Percentiles rank a stretch among this genome's conserved stretches.
Conservation (phyloP, 2,888 invertebrate species). For the Thecophora atra region DNA sequence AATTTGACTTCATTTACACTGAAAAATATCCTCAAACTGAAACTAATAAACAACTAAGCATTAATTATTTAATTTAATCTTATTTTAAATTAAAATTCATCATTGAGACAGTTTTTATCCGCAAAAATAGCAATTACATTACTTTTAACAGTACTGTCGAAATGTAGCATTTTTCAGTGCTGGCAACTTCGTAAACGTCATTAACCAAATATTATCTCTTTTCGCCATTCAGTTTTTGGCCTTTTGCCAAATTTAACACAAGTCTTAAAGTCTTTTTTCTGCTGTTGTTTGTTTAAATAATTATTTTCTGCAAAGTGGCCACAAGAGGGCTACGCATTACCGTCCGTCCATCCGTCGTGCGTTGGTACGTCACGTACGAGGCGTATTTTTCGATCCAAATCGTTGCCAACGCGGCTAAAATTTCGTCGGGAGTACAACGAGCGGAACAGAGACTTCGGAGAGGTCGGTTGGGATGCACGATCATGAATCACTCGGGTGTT, state of each 20-base stretch:
- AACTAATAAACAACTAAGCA: no score
- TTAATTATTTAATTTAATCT: no score
- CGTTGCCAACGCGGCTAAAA: slow-evolving; percentile 14
- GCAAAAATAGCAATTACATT: no score
- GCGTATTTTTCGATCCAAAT: neutral
- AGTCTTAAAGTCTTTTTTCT: neutral
- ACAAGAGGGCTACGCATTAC: neutral
- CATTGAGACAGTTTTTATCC: no score
- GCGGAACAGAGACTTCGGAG: neutral
- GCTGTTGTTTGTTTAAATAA: neutral
- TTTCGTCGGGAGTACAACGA: neutral
- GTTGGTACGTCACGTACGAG: neutral
- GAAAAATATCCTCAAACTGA: no score
- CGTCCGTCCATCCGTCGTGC: neutral
- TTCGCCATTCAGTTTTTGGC: neutral
- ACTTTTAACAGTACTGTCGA: no score
- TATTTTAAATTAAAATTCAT: no score
- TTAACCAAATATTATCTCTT: no score
- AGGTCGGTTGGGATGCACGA: neutral
- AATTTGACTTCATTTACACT: no score
- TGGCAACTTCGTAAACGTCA: no score
- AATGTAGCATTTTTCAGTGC: no score
- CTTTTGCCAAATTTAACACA: neutral
- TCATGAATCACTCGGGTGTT: neutral
- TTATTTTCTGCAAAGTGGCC: neutral